Conservation (phyloP, 2,113 vertebrate species). For the Megaceryle torquata region DNA sequence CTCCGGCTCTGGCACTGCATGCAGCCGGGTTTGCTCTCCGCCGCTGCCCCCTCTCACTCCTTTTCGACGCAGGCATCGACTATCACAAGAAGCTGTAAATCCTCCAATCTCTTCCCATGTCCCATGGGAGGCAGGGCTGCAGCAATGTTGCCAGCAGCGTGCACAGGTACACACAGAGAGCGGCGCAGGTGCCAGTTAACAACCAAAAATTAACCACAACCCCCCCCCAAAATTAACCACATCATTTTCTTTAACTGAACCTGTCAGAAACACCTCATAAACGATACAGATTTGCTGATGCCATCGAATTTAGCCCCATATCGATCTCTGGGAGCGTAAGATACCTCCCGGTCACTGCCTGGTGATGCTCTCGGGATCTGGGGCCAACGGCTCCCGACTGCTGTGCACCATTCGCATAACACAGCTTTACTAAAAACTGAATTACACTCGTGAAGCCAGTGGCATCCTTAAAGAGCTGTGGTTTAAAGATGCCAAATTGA, state of each 20-base stretch:
- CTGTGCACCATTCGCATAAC: background rate
- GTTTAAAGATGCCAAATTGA: background rate
- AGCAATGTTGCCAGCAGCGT: background rate
- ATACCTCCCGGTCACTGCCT: background rate
- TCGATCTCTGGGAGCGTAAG: background rate
- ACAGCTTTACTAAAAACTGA: background rate
- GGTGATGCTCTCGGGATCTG: background rate
- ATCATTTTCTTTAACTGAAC: background rate
- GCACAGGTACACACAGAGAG: too few relatives aligned
- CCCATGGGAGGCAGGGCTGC: background rate
- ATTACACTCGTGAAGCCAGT: background rate
- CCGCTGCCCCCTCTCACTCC: background rate
- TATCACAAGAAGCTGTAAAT: background rate
- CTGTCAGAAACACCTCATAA: background rate
- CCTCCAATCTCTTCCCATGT: rapidly evolving
- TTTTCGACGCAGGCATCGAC: background rate
- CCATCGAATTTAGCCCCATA: rapidly evolving
- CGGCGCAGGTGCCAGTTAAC: background rate
- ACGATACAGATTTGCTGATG: background rate
- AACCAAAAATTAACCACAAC: background rate
- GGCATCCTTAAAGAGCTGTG: background rate
- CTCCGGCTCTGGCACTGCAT: rapidly evolving
- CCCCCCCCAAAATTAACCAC: background rate
- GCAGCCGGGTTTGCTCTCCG: too few relatives aligned
- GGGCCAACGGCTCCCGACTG: background rate